Percentiles rank a stretch among this genome's conserved stretches.
These are phyloP conservation scores for Epistrophe grossulariae DNA, from an alignment of 2,888 invertebrate species.

Conservation along the genomic window DNA sequence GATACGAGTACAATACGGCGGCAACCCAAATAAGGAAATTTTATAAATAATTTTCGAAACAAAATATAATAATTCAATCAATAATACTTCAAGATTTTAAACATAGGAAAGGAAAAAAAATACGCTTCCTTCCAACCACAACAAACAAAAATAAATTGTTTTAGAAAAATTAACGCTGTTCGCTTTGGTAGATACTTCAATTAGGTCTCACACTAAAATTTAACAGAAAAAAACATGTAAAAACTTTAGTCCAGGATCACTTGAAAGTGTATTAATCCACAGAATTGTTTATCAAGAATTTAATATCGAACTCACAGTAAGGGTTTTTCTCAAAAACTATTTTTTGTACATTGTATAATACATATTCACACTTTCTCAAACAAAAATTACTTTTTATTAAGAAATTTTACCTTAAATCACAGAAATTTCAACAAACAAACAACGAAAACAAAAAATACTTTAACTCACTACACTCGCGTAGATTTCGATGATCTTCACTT, in stretches of 20 bases:
- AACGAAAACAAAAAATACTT: conserved; percentile 20
- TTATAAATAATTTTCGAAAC: no score
- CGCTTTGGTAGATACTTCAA: neutral
- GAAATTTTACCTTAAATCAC: conserved; percentile 24
- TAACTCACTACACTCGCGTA: conserved; percentile 46
- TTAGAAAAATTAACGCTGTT: no score
- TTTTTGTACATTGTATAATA: neutral
- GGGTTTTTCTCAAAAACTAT: neutral
- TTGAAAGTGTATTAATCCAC: neutral
- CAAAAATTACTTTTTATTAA: neutral
- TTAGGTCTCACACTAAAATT: neutral
- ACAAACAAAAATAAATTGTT: neutral
- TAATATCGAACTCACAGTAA: neutral
- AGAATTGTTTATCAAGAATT: neutral
- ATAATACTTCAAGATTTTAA: neutral
- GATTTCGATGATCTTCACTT: conserved; percentile 49
- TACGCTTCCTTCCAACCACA: neutral
- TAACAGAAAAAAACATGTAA: no score
- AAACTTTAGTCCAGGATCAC: neutral
- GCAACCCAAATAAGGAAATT: no score
- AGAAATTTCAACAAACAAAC: conserved; percentile 14
- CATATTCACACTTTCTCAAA: neutral
- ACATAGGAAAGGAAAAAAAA: neutral
- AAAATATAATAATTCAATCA: no score
- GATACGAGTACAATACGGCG: no score